Base-by-base conservation (phyloP, 2,113 vertebrate species). In the Galemys pyrenaicus region DNA sequence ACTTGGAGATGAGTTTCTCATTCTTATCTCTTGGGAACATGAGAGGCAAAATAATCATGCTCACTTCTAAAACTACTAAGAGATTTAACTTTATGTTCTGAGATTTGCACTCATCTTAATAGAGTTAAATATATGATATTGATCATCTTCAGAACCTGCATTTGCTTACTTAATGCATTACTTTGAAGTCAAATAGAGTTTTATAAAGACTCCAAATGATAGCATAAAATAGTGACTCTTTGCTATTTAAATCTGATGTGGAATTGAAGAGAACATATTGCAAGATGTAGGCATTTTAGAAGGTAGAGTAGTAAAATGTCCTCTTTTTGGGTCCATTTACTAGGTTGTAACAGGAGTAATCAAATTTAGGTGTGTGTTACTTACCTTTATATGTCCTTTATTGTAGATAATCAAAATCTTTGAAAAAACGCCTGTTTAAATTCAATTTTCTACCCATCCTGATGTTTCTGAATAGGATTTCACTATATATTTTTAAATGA, bases 1-100 rank as follows among this genome's bases (percentile, higher is more conserved):
- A 93, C 54, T 85, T 24, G 9, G 28, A 95, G 87, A 54, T 67
- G 74, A 84, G 84, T 9, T 60, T 96, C 91, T 28, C 73, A 80
- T 0, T 84, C 30, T 65, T 78, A 73, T 87, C 94, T 94, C 41
- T 0, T 80, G 81, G 91, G 89, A 96, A 70, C 10, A 81, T 73
- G 73, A 87, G 56, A 89, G 51, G 46, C 86, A 90, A 95, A 89
- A 54, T 20, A 77, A 85, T 68, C 79, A 32, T 39, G 26, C 17
- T 70, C 37, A 46, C 49, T 78, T 71, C 28, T 56, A 60, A 87
- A 54, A 91, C 30, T 86, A 39, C 68, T 71, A 65, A 83, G 75
- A 77, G 28, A 54, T 81, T 22, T 30, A 79, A 75, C 60, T 54
- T 39, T 64, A 51, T 62, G 77, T 93, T 95, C 78, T 94, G 70